These are phyloP conservation scores for Cirrhinus mrigala DNA, from an alignment of 2,797 vertebrate species.

Conservation along the genomic window DNA sequence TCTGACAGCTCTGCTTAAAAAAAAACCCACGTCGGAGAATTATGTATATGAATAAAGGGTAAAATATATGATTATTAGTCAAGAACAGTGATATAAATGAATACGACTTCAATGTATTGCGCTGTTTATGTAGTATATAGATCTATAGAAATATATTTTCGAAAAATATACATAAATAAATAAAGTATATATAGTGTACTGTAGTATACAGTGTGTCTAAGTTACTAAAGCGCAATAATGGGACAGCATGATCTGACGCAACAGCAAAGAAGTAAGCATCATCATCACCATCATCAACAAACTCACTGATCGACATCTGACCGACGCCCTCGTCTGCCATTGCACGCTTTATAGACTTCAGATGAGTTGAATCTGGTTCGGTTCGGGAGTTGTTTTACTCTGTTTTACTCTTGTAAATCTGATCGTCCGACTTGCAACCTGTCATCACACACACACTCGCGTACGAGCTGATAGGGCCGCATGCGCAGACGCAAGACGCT, in stretches of 20 bases:
- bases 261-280: background rate
- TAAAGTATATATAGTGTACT: background rate
- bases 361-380: background rate
- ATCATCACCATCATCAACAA: background rate
- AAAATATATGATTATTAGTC: too few relatives aligned
- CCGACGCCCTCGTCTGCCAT: conserved; percentile 43
- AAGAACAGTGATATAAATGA: too few relatives aligned
- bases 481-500: background rate
- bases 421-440: too few relatives aligned
- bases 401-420: too few relatives aligned
- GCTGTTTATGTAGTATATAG: too few relatives aligned
- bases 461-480: background rate
- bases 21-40: too few relatives aligned
- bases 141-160: too few relatives aligned
- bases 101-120: too few relatives aligned
- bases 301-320: conserved; percentile 61
- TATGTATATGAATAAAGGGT: too few relatives aligned
- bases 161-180: background rate
- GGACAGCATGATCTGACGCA: conserved; percentile 54
- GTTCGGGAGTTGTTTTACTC: background rate
- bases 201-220: background rate
- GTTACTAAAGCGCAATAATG: background rate
- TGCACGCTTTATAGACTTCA: too few relatives aligned
- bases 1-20: too few relatives aligned
- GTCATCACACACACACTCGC: background rate